These are phyloP conservation scores for Anabas testudineus DNA, from an alignment of 2,797 vertebrate genomes.

Conservation along the genomic window DNA sequence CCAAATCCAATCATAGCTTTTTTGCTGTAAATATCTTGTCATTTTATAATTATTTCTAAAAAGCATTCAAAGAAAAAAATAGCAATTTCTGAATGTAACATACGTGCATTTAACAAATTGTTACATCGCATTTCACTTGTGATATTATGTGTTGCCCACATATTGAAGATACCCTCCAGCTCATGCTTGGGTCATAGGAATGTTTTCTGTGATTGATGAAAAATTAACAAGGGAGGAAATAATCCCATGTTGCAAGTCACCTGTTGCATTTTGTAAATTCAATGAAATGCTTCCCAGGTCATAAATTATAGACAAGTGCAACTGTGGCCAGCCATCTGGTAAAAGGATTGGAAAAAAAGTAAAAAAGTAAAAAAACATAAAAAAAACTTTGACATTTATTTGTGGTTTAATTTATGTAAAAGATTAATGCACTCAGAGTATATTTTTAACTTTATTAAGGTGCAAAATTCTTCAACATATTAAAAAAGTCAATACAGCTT, in stretches of 20 bases:
- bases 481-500: constrained; percentile 9
- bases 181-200: background rate
- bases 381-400: no score
- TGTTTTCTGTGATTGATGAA: background rate
- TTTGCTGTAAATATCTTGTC: background rate
- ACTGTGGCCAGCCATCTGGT: no score
- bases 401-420: background rate
- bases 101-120: no score
- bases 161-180: no score
- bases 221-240: background rate
- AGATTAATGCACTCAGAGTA: background rate
- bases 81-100: no score
- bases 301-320: background rate
- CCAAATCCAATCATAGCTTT: background rate
- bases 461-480: background rate
- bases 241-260: background rate
- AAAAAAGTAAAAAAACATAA: no score
- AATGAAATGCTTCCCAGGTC: background rate
- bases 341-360: no score
- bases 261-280: background rate
- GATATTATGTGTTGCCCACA: no score
- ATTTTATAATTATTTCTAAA: background rate
- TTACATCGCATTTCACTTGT: no score
- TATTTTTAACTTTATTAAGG: background rate
- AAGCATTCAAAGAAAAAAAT: background rate